Evolutionary conservation across 2,113 vertebrate species (phyloP).

Genomic region (Empidonax alnorum): DNA sequence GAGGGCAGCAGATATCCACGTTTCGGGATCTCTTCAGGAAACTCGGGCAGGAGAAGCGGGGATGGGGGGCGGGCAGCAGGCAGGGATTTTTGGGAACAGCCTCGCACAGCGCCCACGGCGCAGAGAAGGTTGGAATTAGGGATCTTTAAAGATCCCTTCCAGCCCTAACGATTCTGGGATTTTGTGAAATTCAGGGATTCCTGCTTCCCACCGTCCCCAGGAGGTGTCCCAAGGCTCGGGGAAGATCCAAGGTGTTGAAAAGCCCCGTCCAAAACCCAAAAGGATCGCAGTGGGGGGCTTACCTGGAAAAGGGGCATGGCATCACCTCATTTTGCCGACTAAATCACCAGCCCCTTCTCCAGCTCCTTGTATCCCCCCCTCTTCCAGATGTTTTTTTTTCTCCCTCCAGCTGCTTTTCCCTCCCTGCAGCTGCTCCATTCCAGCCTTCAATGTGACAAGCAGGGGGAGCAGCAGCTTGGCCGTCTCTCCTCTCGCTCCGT

Average conservation of each 20-base stretch:
- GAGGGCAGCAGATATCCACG: constrained; percentile 44
- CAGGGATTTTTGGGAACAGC: neutral
- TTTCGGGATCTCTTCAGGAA: neutral
- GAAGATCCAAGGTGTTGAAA: too few species aligned
- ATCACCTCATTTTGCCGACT: neutral
- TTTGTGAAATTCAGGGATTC: neutral
- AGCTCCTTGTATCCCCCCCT: neutral
- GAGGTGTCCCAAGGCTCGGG: neutral
- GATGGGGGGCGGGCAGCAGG: too few species aligned
- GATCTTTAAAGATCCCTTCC: neutral
- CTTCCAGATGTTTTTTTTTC: neutral
- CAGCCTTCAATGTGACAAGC: accelerated
- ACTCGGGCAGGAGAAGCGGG: too few species aligned
- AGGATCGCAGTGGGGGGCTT: neutral
- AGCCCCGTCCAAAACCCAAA: neutral
- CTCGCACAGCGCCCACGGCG: neutral
- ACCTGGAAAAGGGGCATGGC: neutral
- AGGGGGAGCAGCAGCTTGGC: neutral
- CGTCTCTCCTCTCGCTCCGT: neutral
- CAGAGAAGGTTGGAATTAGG: neutral
- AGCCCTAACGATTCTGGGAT: neutral
- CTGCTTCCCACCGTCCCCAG: accelerated
- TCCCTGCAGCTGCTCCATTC: neutral
- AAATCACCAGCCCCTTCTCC: neutral
- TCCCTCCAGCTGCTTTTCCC: neutral